Percentiles rank a stretch among this genome's conserved stretches.
These are phyloP conservation scores for Calidris pygmaea DNA, from an alignment of 2,113 vertebrate genomes.

Conservation along the genomic window DNA sequence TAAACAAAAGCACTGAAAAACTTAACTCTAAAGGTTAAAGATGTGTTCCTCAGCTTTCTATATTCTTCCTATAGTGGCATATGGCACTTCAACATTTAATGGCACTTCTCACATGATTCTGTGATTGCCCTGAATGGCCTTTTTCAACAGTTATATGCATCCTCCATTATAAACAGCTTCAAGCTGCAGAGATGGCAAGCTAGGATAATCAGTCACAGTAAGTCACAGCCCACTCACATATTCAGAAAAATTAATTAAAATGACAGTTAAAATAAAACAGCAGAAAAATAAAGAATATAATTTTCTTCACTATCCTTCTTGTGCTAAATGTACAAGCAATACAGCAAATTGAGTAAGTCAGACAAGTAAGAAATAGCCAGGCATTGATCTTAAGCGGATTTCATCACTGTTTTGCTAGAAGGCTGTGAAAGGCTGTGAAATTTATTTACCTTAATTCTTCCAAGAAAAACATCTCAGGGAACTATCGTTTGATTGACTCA, in stretches of 20 bases:
- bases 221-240: background rate
- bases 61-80: background rate
- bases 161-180: background rate
- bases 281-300: background rate
- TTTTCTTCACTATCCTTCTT: background rate
- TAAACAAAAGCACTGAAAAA: constrained; percentile 39
- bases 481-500: background rate
- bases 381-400: background rate
- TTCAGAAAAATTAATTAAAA: constrained; percentile 7
- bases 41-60: background rate
- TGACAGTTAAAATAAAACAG: background rate
- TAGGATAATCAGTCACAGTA: background rate
- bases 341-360: background rate
- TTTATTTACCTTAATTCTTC: background rate
- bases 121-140: background rate
- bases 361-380: background rate
- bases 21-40: background rate
- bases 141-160: background rate
- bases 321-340: background rate
- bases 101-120: background rate
- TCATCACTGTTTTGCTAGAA: background rate
- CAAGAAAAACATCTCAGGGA: background rate
- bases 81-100: background rate
- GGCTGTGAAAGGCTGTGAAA: background rate
- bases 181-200: background rate